Evolutionary conservation across 2,888 invertebrate species (phyloP).

Genomic region (Hanleya hanleyi): DNA sequence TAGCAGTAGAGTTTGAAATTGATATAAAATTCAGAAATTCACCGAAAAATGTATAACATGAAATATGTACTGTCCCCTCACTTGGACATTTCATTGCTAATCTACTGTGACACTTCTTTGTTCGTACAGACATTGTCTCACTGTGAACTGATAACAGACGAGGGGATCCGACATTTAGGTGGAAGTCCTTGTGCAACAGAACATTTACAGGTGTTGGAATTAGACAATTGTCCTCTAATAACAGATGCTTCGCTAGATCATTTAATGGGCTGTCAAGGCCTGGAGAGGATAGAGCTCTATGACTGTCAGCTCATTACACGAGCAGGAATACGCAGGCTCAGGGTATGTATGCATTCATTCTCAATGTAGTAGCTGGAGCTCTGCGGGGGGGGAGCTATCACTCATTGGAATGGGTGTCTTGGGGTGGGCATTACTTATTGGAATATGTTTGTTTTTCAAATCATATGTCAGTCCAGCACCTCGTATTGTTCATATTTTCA

Average conservation of each 20-base stretch:
- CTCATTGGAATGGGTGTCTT: too few species aligned
- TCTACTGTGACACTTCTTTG: too few species aligned
- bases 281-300: constrained; percentile 97
- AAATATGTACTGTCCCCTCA: too few species aligned
- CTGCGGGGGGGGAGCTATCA: too few species aligned
- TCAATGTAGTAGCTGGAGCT: not conserved
- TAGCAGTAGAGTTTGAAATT: too few species aligned
- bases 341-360: constrained; percentile 80
- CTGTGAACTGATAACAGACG: constrained; percentile 98
- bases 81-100: too few species aligned
- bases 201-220: constrained; percentile 85
- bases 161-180: constrained; percentile 95
- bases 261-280: constrained; percentile 93
- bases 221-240: constrained; percentile 99
- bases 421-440: too few species aligned
- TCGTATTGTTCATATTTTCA: too few species aligned
- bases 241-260: constrained; percentile 97
- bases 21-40: too few species aligned
- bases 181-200: constrained; percentile 95
- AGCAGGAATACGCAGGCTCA: constrained; percentile 94
- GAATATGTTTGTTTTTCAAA: too few species aligned
- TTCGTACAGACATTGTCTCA: constrained; percentile 92
- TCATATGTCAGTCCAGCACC: too few species aligned
- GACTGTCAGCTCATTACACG: constrained; percentile 99
- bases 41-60: too few species aligned